These are phyloP conservation scores for Papilio demoleus DNA, from an alignment of 2,888 invertebrate species.

Conservation along the genomic window DNA sequence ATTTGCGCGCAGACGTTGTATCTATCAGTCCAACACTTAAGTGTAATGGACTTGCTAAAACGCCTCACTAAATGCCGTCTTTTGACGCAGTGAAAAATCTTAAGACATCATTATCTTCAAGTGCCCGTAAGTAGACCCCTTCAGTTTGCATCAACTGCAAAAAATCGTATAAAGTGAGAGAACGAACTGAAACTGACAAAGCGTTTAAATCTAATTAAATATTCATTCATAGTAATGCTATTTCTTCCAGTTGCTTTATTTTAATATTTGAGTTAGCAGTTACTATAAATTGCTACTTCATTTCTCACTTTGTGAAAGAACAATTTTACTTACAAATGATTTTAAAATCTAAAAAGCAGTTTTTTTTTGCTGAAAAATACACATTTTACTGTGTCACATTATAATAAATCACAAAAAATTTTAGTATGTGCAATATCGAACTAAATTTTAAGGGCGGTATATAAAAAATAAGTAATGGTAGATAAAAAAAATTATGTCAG, in stretches of 20 bases:
- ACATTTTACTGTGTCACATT: background rate
- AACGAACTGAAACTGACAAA: background rate
- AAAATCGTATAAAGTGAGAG: conserved; percentile 22
- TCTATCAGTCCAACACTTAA: conserved; percentile 2
- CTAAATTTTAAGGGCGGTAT: too few relatives aligned
- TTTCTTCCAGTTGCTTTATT: background rate
- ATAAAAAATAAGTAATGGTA: too few relatives aligned
- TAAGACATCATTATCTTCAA: conserved; percentile 19
- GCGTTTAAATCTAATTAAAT: background rate
- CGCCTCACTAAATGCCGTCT: background rate
- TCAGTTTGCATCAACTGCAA: conserved; percentile 31
- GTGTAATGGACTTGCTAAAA: conserved; percentile 8
- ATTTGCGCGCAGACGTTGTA: background rate
- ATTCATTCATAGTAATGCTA: background rate
- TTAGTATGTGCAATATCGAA: too few relatives aligned
- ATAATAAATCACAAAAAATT: too few relatives aligned
- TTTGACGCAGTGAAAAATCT: conserved; percentile 21
- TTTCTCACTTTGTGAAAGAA: background rate
- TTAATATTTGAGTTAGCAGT: background rate
- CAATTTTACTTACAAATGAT: too few relatives aligned
- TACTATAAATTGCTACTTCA: background rate
- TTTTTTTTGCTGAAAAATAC: background rate
- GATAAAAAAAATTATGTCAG: too few relatives aligned
- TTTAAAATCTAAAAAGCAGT: too few relatives aligned
- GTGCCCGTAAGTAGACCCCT: conserved; percentile 18